Evolutionary conservation across 1,140 invertebrate species (phyloP), one percentile per base, ranked within the genome.

Genomic region (Matsumurasca onukii): DNA sequence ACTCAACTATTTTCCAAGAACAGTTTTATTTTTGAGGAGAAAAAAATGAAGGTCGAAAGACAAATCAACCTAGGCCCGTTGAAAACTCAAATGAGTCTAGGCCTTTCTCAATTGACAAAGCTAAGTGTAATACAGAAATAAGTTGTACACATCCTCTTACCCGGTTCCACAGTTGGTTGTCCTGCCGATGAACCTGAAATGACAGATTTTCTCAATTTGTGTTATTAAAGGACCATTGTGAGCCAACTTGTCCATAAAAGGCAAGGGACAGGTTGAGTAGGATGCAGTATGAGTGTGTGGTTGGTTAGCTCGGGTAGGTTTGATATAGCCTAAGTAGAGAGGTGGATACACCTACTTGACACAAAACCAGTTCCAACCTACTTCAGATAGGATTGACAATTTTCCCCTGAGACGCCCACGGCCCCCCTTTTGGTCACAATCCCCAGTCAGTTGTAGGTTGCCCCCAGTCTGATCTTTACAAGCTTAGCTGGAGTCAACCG

Each of bases 261-360:
- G 62, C 12, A 24, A 48, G 62, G 31, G 29, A 65, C 62, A 65
- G 39, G 62, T 65, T 65, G 24, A 39, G 31, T 48, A 25, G 39
- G 62, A 39, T 65, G 62, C 31, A 65, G 31, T 29, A 9, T 29
- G 31, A 34, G 34, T 65, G 34, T 31, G 59, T 63, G 59, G 29
- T 29, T 63, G n/a, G n/a, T n/a, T 63, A 29, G 39, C 15, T 63
- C n/a, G 48, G 62, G 62, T 65, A 65, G 62, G 62, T 31, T 65
- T 65, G 62, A 45, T 65, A 59, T 29, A 27, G 55, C 55, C 55
- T 59, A 59, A 59, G 55, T 27, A 59, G 55, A 59, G 55, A 65
- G 62, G 62, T 45, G 62, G 62, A 65, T 65, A 65, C 62, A 65
- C 62, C 62, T 65, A 65, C 62, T 45, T 65, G 39, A 65, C n/a